Evolutionary conservation across 2,888 invertebrate genomes (phyloP).

Genomic region (Coelinius sp.): DNA sequence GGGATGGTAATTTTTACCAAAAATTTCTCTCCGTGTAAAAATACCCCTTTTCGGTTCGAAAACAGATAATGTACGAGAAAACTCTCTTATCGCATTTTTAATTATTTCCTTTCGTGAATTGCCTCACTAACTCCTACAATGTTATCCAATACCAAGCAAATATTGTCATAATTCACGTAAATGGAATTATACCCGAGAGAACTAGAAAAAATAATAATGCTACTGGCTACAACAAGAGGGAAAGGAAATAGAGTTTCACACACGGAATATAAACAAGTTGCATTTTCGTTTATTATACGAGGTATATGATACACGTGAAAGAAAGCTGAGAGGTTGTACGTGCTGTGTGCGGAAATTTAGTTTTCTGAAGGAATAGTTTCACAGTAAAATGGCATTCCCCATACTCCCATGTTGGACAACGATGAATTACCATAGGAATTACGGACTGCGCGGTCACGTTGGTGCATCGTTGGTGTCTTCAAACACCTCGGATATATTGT

Average conservation of each 20-base stretch:
- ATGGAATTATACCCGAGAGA: background rate
- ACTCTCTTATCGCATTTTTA: background rate
- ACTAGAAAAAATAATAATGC: background rate
- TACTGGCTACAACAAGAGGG: background rate
- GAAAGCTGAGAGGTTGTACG: background rate
- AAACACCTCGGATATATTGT: background rate
- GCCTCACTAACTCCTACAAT: background rate
- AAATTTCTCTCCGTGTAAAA: too few species aligned
- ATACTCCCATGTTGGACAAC: conserved; percentile 28
- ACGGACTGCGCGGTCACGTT: conserved; percentile 24
- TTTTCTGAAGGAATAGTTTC: conserved; percentile 14
- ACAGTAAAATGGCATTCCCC: background rate
- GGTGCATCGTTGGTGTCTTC: background rate
- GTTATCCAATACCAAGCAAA: background rate
- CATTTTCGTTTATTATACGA: background rate
- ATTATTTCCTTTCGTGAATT: background rate
- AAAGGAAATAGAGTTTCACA: background rate
- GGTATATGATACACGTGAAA: background rate
- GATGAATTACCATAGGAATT: conserved; percentile 45
- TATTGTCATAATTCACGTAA: background rate
- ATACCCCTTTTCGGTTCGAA: too few species aligned
- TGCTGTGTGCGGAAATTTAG: background rate
- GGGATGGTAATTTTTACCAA: too few species aligned
- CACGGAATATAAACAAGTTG: conserved; percentile 11
- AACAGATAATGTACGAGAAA: background rate